Evolutionary conservation across 1,140 invertebrate species (phyloP), one percentile per base, ranked within the genome.

Genomic region (Schlechtendalia chinensis): DNA sequence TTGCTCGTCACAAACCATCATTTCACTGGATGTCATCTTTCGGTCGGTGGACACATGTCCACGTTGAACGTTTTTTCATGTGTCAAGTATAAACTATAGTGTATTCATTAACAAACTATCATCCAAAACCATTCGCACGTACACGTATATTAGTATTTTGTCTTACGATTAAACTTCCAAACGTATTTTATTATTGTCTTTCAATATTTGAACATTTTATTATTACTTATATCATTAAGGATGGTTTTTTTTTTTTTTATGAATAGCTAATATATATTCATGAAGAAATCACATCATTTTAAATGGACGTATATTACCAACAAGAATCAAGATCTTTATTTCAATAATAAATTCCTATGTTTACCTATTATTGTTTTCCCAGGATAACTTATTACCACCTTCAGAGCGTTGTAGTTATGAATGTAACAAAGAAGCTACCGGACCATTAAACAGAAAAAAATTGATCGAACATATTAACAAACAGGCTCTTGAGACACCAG

Each of bases 381-480:
- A 99, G 97, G 98, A 99, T 88, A 93, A 93, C 83, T 92, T 98
- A 86, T 90, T 99, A 86, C 98, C 98, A 81, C 96, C 98, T 58
- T 93, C 93, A 81, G 95, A 98, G 89, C 91, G 98, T 84, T 97
- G 93, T 86, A 94, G 94, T 85, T 96, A 99, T 85, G 95, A 97
- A 85, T 99, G 97, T 85, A 91, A 92, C 83, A 99, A 99, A 88
- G 90, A 91, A 84, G 91, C 97, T 5, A 99, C 98, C 27, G 98
- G 98, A 67, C 96, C 97, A 11, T 88, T 98, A 82, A 94, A 98
- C 88, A 90, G 98, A 45, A 97, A 98, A 88, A 95, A 98, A 86
- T 88, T 99, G 63, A 95, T 99, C 83, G 94, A 98, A 84, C 97
- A 97, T 87, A 94, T 99, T 82, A 98, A 98, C 86, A 98, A 98